Base-by-base conservation (phyloP, 2,113 vertebrate species). In the Genyomyrus donnyi region DNA sequence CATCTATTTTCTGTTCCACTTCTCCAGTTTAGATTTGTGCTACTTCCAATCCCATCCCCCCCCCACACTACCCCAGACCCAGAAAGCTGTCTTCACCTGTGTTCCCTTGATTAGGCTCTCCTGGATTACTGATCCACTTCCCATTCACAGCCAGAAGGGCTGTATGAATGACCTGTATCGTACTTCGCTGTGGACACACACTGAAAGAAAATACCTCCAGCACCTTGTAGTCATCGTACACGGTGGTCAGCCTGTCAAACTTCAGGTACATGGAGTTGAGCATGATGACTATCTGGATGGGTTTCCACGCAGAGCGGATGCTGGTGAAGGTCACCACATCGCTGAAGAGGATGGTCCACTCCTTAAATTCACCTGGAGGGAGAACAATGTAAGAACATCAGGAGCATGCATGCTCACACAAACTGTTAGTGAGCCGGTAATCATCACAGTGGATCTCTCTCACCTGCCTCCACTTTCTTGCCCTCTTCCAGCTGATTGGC, bases 191-290 rank as follows among this genome's bases (percentile, higher is more conserved):
- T 84, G 39, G 45, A 19, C 19, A 42, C 58, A 11, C 58, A 27
- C 10, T 24, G 45, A 15, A 85, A 45, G 24, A 10, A 24, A 5
- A 70, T 0, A 62, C 58, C 35, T 5, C 21, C n/a, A 17, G 56
- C 94, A 97, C 96, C 96, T 97, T 96, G 92, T 96, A 97, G 46
- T 96, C 96, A 1, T 95, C 94, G 56, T 97, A 96, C 21, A 96
- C 96, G 0, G 95, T 96, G 83, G 94, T 96, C 87, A 96, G 92
- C 7, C 87, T 91, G 93, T 97, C 96, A 86, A 96, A 96, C 91
- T 89, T 96, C 66, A 95, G 97, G 93, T 96, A 97, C 94, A 95
- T 95, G 90, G 91, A 94, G 91, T 96, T 97, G n/a, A 97, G 94
- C 95, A 95, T 96, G 89, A 95, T 94, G 70, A 96, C 96, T 0